A percentile compares a stretch with the other conserved stretches of the same genome.
Conservation (phyloP, 2,888 invertebrate genomes). For the Pollenia amentaria region DNA sequence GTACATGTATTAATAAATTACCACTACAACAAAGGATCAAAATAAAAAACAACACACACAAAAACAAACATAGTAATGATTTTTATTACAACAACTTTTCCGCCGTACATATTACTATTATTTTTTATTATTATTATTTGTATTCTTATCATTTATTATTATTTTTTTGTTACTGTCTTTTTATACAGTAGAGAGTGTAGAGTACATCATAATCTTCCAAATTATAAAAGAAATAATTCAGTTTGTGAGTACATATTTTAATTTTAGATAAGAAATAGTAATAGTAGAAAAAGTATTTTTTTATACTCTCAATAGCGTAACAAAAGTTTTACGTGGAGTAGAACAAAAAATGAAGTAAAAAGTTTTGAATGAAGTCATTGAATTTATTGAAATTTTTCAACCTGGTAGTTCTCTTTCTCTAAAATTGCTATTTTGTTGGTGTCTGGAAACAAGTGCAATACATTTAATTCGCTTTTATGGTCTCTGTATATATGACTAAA, state of each 20-base stretch:
- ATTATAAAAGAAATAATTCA: slow-evolving; percentile 47
- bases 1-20: slow-evolving; percentile 29
- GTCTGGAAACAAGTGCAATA: slow-evolving; percentile 61
- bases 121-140: slow-evolving; percentile 3
- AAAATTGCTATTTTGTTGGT: slow-evolving; percentile 13
- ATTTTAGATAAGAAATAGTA: slow-evolving; percentile 61
- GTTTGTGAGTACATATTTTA: background rate
- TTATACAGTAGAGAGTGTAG: background rate
- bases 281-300: too few species aligned
- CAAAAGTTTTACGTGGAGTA: background rate
- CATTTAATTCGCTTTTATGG: slow-evolving; percentile 25
- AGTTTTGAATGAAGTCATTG: slow-evolving; percentile 40
- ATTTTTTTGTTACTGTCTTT: slow-evolving; percentile 5
- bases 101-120: slow-evolving; percentile 25
- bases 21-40: slow-evolving; percentile 7
- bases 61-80: background rate
- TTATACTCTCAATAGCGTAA: background rate
- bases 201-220: slow-evolving; percentile 67
- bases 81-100: slow-evolving; percentile 28
- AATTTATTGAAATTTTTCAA: slow-evolving; percentile 27
- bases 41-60: background rate
- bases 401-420: slow-evolving; percentile 64
- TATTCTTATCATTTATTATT: slow-evolving; percentile 54
- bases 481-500: slow-evolving; percentile 5
- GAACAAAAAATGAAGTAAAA: background rate